Base-by-base conservation (phyloP, 1,140 invertebrate genomes). In the Rhynchophorus ferrugineus region DNA sequence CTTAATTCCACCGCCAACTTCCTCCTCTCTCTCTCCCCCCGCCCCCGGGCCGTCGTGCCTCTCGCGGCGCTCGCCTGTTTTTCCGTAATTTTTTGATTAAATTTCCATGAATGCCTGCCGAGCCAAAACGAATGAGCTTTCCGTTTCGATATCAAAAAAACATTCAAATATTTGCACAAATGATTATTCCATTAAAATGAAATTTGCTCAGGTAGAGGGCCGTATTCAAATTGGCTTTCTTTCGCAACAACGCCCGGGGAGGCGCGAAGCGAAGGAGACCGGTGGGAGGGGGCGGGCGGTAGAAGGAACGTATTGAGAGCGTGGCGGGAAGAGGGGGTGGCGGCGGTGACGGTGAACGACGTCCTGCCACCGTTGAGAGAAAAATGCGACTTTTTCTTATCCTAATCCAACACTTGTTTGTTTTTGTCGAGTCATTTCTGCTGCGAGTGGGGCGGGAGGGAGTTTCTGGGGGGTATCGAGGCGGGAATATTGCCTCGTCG, bases 121-220 rank as follows among this genome's bases (percentile, higher is more conserved):
- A 63, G 64, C 62, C 62, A 65, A 63, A 67, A 61, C 56, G 61
- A 60, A 61, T 58, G 61, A 60, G 61, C 58, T 60, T 60, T 57
- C 54, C 62, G 63, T 68, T 67, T 66, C 66, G 62, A 65, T 68
- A 68, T 68, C 62, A 68, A 64, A 66, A 48, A 68, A 67, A 66
- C 61, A 68, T 61, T 67, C 67, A 69, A 69, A 69, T 69, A 69
- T 69, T 69, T 66, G 64, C 67, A 60, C 61, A 67, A 69, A 69
- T 67, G 67, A 69, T 69, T 69, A 69, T 69, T 69, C 67, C 67
- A 69, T 69, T 69, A 69, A 69, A 69, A 67, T 64, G 66, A 69
- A 69, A 69, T 69, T 69, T 66, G 57, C 62, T 59, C 65, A 69
- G 67, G 66, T 68, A 66, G 59, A 60, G 45, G 59, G 56, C 61